Evolutionary conservation across 1,140 invertebrate genomes (phyloP).

Genomic region (Antheraea mylitta): DNA sequence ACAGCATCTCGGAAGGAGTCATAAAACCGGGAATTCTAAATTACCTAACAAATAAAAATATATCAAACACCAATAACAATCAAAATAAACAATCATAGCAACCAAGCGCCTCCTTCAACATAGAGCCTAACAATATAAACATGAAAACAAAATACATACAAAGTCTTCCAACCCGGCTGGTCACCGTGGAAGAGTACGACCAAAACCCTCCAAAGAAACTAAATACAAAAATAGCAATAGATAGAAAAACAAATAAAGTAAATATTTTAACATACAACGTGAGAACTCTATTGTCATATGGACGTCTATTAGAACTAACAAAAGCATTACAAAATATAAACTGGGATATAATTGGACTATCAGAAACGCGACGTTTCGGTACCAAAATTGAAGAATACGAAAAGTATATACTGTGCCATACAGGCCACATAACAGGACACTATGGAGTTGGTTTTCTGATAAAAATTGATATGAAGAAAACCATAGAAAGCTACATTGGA

Average conservation of each 20-base stretch:
- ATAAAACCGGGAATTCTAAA: conserved; percentile 6
- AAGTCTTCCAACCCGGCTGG: no score
- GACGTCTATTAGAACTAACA: conserved; percentile 22
- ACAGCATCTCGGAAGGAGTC: neutral
- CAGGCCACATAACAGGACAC: neutral
- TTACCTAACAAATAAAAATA: conserved; percentile 1
- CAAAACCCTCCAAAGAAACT: neutral
- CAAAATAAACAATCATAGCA: conserved; percentile 11
- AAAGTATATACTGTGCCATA: conserved; percentile 3
- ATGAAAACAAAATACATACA: no score
- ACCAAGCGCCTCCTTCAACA: conserved; percentile 2
- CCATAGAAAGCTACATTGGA: neutral
- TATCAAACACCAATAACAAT: neutral
- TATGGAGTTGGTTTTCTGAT: neutral
- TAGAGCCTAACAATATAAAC: no score
- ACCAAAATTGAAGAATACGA: conserved; percentile 14
- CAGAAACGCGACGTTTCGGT: conserved; percentile 4
- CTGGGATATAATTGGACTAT: conserved; percentile 9
- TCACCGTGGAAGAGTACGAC: no score
- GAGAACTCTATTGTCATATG: conserved; percentile 21
- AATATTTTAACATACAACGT: conserved; percentile 11
- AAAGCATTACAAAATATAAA: conserved; percentile 18
- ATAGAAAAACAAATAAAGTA: neutral
- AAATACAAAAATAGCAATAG: neutral
- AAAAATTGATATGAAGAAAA: neutral